Percentiles rank a stretch among this genome's conserved stretches.
phyloP scores from a whole-genome alignment of 2,888 invertebrate species.

The Eupithecia insigniata region DNA sequence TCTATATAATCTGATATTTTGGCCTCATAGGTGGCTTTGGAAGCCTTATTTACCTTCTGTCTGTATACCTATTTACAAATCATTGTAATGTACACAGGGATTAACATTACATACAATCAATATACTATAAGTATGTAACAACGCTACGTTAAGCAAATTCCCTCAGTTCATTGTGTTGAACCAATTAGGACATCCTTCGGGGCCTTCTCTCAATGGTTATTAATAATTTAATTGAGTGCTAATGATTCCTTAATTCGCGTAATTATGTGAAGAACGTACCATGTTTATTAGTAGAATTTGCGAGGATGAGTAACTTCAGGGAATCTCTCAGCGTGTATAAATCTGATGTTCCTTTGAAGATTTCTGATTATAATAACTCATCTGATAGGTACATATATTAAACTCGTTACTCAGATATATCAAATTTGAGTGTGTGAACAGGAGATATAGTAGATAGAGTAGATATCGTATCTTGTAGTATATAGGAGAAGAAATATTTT shows the following conservation, averaged over 20 bases:
- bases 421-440: background rate
- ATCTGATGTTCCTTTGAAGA: conserved; percentile 19
- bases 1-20: too few species aligned
- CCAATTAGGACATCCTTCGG: conserved; percentile 63
- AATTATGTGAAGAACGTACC: conserved; percentile 44
- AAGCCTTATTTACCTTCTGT: background rate
- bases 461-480: too few species aligned
- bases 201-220: conserved; percentile 49
- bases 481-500: too few species aligned
- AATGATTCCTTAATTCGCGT: conserved; percentile 52
- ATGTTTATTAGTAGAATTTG: conserved; percentile 47
- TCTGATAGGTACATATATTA: background rate
- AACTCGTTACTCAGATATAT: background rate
- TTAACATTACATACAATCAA: background rate
- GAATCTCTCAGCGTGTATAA: background rate
- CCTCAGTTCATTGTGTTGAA: conserved; percentile 60
- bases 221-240: conserved; percentile 58
- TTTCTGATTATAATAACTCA: conserved; percentile 4
- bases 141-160: conserved; percentile 52
- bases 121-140: conserved; percentile 13
- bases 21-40: background rate
- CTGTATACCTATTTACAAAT: conserved; percentile 2
- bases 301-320: conserved; percentile 24
- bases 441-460: too few species aligned
- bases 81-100: background rate